Evolutionary conservation across 2,113 vertebrate genomes (phyloP).

Genomic region (Perccottus glenii): DNA sequence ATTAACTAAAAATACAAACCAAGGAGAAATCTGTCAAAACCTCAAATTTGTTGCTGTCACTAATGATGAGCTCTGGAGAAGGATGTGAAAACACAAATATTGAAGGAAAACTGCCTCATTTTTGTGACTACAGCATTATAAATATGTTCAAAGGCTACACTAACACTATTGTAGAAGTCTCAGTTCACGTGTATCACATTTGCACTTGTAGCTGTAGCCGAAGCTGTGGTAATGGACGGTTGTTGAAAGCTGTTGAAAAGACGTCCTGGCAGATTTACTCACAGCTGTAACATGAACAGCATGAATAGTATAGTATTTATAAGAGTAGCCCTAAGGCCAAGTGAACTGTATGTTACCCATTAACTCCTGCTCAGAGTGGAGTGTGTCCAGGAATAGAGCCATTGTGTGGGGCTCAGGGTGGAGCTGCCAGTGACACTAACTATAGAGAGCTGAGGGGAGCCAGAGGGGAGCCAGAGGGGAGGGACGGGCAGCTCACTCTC

Average conservation of each 20-base stretch:
- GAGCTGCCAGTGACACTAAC: constrained; percentile 55
- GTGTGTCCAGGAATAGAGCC: constrained; percentile 52
- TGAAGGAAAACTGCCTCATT: too few species aligned
- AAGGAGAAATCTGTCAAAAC: too few species aligned
- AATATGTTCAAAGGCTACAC: too few species aligned
- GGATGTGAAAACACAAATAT: too few species aligned
- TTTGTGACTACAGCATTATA: too few species aligned
- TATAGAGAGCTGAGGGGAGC: constrained; percentile 30
- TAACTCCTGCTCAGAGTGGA: constrained; percentile 3
- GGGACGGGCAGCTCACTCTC: constrained; percentile 14
- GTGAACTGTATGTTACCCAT: constrained; percentile 5
- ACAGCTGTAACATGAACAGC: neutral
- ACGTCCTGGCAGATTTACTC: neutral
- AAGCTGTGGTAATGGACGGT: neutral
- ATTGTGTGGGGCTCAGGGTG: constrained; percentile 60
- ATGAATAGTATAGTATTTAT: constrained; percentile 1
- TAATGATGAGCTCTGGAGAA: too few species aligned
- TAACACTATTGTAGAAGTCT: too few species aligned
- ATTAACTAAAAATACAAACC: too few species aligned
- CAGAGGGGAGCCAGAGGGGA: constrained; percentile 10
- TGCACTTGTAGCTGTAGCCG: neutral
- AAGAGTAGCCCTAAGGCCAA: neutral
- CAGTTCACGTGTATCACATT: too few species aligned
- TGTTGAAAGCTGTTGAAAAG: too few species aligned
- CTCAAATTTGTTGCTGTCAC: too few species aligned